Evolutionary conservation across 37 sponge, comb jelly and placozoan genomes (phyloP), one percentile per base, ranked within the genome.

Genomic region (Beroe ovata): DNA sequence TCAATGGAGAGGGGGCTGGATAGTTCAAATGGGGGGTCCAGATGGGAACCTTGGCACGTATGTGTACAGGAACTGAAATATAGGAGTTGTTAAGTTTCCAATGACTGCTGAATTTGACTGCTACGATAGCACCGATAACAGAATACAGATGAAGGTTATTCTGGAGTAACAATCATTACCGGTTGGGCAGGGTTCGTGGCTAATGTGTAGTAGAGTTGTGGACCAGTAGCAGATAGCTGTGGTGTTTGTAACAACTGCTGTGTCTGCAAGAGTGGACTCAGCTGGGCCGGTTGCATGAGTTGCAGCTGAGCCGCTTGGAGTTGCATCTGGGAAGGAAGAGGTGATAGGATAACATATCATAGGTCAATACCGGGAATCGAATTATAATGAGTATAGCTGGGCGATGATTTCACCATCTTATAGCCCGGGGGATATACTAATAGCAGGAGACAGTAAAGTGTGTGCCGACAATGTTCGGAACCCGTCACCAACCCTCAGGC

Each of bases 1-100:
- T n/a, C n/a, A n/a, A n/a, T n/a, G n/a, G n/a, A n/a, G n/a, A n/a
- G n/a, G n/a, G n/a, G n/a, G n/a, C n/a, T n/a, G n/a, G n/a, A n/a
- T n/a, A n/a, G n/a, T 38, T 69, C 71, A 69, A 33, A 69, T 69
- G 1, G 71, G 71, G 8, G 71, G 71, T 69, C 71, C 71, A 4
- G 71, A 25, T 3, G 71, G 71, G 71, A 29, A 69, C 8, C 71
- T 16, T 36, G 71, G 71, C 20, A 69, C 20, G 71, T 69, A 69
- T 35, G 71, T 69, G 38, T 69, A 69, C 71, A 69, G 36, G 71
- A 69, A 36, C 71, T 69, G 71, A 8, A 36, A n/a, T n/a, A n/a
- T n/a, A n/a, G n/a, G n/a, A n/a, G n/a, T n/a, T n/a, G n/a, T n/a
- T n/a, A n/a, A n/a, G n/a, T n/a, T n/a, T n/a, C n/a, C n/a, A n/a